A percentile compares a stretch with the other conserved stretches of the same genome.
These are phyloP conservation scores for Podotricha telesiphe DNA, from an alignment of 2,888 invertebrate species.

Conservation along the genomic window DNA sequence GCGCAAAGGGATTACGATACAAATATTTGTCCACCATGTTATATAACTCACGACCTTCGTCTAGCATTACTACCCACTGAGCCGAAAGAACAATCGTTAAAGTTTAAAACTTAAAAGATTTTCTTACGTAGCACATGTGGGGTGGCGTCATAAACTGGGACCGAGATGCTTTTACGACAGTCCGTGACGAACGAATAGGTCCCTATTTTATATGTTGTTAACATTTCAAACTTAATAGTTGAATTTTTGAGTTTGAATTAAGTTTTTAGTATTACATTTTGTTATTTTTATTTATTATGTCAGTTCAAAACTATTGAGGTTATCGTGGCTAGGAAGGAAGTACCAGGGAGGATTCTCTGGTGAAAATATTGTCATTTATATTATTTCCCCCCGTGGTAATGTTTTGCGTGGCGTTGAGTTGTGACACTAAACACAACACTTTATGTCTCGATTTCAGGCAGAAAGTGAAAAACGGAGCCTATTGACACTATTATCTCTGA, in stretches of 20 bases:
- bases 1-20: not conserved
- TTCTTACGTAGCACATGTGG: not conserved
- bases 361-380: no score
- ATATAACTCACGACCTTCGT: not conserved
- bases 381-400: no score
- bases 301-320: no score
- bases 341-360: no score
- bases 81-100: not conserved
- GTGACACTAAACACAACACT: no score
- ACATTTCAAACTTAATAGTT: constrained; percentile 59
- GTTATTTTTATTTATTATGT: not conserved
- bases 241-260: constrained; percentile 52
- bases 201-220: constrained; percentile 59
- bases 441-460: no score
- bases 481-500: no score
- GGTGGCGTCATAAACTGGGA: constrained; percentile 55
- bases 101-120: not conserved
- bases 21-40: not conserved
- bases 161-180: constrained; percentile 64
- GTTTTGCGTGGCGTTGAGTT: no score
- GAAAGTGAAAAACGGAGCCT: no score
- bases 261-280: not conserved
- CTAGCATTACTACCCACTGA: not conserved
- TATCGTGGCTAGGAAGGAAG: no score
- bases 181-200: constrained; percentile 45